A percentile compares a stretch with the other conserved stretches of the same genome.
These are phyloP conservation scores for Meriones psammophilus DNA, from an alignment of 2,797 vertebrate genomes.

Conservation along the genomic window DNA sequence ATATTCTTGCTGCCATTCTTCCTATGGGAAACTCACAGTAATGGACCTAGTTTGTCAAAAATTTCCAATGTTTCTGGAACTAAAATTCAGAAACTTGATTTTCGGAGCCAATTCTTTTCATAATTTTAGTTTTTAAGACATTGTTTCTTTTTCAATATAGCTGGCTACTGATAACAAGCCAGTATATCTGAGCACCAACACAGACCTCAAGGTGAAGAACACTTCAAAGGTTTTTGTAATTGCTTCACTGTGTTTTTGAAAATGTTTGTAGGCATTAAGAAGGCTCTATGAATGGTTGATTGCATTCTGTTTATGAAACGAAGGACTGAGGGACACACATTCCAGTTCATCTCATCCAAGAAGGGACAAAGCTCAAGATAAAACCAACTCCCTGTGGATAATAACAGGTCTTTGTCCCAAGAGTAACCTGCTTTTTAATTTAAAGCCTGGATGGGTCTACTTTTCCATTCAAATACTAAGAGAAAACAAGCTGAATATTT, in stretches of 20 bases:
- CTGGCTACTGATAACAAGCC: constrained; percentile 38
- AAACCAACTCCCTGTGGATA: constrained; percentile 4
- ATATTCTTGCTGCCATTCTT: background rate
- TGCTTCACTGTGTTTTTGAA: constrained; percentile 58
- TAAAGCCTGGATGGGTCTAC: constrained; percentile 46
- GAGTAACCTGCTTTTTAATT: constrained; percentile 62
- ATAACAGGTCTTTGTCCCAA: background rate
- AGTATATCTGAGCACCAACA: constrained; percentile 28
- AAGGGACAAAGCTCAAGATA: constrained; percentile 50
- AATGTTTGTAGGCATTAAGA: constrained; percentile 53
- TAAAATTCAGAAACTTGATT: constrained; percentile 47
- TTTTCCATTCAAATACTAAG: constrained; percentile 56
- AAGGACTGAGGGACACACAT: constrained; percentile 18
- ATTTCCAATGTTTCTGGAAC: constrained; percentile 40
- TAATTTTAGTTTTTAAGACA: constrained; percentile 41
- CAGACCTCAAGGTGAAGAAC: constrained; percentile 63
- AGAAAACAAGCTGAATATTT: constrained; percentile 57
- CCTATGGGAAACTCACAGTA: constrained; percentile 3
- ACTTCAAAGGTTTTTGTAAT: constrained; percentile 53
- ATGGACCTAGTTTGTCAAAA: constrained; percentile 9
- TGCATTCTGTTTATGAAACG: constrained; percentile 69
- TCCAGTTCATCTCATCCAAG: constrained; percentile 17
- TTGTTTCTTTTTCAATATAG: constrained; percentile 37
- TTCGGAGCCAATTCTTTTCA: constrained; percentile 58
- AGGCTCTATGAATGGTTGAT: constrained; percentile 45